These are phyloP conservation scores for Cremastinae sp. DNA, from an alignment of 2,888 invertebrate species.

Conservation along the genomic window DNA sequence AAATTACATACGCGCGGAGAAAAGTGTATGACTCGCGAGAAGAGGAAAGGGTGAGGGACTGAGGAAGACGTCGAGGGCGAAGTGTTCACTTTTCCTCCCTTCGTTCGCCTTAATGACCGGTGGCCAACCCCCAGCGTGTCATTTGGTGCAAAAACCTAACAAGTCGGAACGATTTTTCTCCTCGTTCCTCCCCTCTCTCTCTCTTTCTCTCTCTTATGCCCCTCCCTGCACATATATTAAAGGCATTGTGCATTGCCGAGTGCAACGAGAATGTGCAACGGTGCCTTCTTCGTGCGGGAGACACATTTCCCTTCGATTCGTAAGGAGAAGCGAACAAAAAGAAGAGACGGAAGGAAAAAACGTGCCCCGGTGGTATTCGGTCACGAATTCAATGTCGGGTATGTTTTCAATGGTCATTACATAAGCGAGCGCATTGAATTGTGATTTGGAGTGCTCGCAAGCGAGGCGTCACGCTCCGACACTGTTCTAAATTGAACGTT, in stretches of 20 bases:
- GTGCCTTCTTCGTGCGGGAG: slow-evolving; percentile 43
- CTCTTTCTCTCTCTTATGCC: slow-evolving; percentile 10
- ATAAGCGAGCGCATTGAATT: slow-evolving; percentile 54
- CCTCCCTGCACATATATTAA: not conserved
- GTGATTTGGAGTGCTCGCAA: slow-evolving; percentile 55
- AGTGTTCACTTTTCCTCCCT: slow-evolving; percentile 47
- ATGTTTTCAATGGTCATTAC: slow-evolving; percentile 56
- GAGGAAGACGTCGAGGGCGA: slow-evolving; percentile 37
- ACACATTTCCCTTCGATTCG: slow-evolving; percentile 41
- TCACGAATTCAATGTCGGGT: slow-evolving; percentile 8
- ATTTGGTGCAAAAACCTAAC: slow-evolving; percentile 65
- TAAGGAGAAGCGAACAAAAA: slow-evolving; percentile 19
- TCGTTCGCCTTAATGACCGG: slow-evolving; percentile 61
- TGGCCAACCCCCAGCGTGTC: slow-evolving; percentile 63
- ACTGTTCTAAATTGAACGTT: slow-evolving; percentile 74
- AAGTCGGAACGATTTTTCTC: slow-evolving; percentile 59
- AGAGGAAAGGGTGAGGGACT: slow-evolving; percentile 34
- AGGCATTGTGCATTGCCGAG: slow-evolving; percentile 9
- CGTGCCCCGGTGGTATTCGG: slow-evolving; percentile 19
- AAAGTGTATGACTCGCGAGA: slow-evolving; percentile 7
- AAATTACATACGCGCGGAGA: slow-evolving; percentile 24
- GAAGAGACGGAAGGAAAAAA: slow-evolving; percentile 6
- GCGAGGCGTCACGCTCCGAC: slow-evolving; percentile 72
- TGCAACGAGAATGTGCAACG: slow-evolving; percentile 41
- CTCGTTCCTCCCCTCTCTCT: slow-evolving; percentile 10